Percentiles rank a stretch among this genome's conserved stretches.
phyloP scores from a whole-genome alignment of 2,888 invertebrate genomes.

The Lepas anatifera region DNA sequence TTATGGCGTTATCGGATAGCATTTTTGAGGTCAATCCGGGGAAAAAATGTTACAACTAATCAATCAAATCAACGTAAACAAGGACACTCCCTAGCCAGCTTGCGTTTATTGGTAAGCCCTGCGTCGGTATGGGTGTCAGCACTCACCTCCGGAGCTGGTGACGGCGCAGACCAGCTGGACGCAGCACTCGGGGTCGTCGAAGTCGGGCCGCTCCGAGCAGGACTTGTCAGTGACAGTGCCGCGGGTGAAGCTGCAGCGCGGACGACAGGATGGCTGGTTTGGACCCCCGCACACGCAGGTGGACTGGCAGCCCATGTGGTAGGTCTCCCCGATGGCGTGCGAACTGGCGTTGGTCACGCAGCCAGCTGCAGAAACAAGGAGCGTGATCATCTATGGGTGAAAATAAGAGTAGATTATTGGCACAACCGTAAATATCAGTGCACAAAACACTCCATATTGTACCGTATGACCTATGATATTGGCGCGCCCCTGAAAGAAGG shows the following conservation, averaged over 20 bases:
- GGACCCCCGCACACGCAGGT: slow-evolving; percentile 8
- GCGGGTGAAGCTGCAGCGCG: slow-evolving; percentile 2
- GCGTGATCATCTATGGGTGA: too few species aligned
- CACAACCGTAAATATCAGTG: too few species aligned
- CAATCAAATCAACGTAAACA: neutral
- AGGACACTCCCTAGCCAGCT: too few species aligned
- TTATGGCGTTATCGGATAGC: too few species aligned
- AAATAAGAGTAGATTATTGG: too few species aligned
- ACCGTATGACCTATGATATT: too few species aligned
- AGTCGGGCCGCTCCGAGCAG: slow-evolving; percentile 2
- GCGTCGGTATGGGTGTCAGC: too few species aligned
- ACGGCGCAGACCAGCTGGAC: slow-evolving; percentile 15
- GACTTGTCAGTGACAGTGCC: neutral
- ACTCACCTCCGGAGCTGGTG: neutral
- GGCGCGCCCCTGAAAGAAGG: too few species aligned
- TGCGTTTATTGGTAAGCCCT: too few species aligned
- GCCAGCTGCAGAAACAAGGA: neutral
- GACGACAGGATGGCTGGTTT: neutral
- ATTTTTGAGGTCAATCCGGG: too few species aligned
- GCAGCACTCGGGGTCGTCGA: slow-evolving; percentile 20
- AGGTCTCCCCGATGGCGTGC: neutral
- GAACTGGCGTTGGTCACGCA: slow-evolving; percentile 1
- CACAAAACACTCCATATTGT: too few species aligned
- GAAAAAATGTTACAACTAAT: too few species aligned
- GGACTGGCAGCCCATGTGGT: slow-evolving; percentile 10